A percentile compares a stretch with the other conserved stretches of the same genome.
phyloP scores from a whole-genome alignment of 2,797 vertebrate genomes.

The Selene dorsalis region DNA sequence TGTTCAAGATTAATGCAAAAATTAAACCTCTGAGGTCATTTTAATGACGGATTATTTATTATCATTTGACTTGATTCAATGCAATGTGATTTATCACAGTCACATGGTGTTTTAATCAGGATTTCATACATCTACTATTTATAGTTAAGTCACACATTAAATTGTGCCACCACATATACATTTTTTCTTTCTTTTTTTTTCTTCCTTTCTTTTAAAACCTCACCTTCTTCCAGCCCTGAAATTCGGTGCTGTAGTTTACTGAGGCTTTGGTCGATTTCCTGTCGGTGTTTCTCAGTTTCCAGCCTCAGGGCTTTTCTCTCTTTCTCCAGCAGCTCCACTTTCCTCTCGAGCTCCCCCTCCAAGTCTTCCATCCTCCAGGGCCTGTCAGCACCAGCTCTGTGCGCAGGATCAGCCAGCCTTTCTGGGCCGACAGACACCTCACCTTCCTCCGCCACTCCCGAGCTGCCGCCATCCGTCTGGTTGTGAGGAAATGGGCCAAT shows the following conservation, averaged over 20 bases:
- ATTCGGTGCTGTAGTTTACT: constrained; percentile 89
- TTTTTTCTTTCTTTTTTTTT: neutral
- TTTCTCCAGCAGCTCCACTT: constrained; percentile 92
- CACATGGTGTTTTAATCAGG: neutral
- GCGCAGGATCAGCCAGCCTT: constrained; percentile 31
- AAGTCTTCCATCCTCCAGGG: constrained; percentile 90
- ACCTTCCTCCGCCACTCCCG: constrained; percentile 53
- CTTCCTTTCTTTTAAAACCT: constrained; percentile 38
- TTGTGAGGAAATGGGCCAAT: constrained; percentile 87
- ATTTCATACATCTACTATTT: neutral
- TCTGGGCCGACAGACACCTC: constrained; percentile 50
- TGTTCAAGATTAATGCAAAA: constrained; percentile 43
- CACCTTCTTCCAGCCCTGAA: constrained; percentile 90
- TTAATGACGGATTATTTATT: constrained; percentile 19
- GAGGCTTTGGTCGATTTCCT: constrained; percentile 90
- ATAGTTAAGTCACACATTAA: neutral
- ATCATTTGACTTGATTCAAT: constrained; percentile 15
- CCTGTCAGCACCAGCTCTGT: constrained; percentile 54
- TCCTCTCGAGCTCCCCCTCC: constrained; percentile 93
- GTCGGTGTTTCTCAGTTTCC: constrained; percentile 86
- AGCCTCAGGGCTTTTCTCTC: constrained; percentile 88
- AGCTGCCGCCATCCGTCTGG: constrained; percentile 70
- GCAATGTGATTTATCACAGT: constrained; percentile 10
- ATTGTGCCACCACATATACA: neutral
- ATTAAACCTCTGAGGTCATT: constrained; percentile 18